Percentiles rank a stretch among this genome's conserved stretches.
Evolutionary conservation across 2,888 invertebrate species (phyloP).

Genomic region (Ditula angustiorana): DNA sequence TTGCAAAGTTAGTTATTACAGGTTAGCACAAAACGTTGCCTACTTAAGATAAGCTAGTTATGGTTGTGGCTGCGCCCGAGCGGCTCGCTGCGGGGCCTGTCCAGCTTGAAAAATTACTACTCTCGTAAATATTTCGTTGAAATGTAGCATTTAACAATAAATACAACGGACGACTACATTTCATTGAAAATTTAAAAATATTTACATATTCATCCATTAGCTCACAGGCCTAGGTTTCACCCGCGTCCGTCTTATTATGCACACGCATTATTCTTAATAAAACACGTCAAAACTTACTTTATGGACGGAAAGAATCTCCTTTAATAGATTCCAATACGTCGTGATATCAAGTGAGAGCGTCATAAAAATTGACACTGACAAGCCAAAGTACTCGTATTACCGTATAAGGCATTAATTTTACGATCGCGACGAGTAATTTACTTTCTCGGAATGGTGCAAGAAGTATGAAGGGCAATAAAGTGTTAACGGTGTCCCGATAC

Average conservation of each 20-base stretch:
- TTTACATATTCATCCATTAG: slow-evolving; percentile 44
- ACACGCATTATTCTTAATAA: slow-evolving; percentile 38
- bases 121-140: slow-evolving; percentile 77
- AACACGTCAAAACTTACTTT: slow-evolving; percentile 41
- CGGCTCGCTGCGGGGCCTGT: slow-evolving; percentile 65
- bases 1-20: slow-evolving; percentile 50
- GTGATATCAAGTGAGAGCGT: slow-evolving; percentile 70
- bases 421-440: slow-evolving; percentile 77
- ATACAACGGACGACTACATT: slow-evolving; percentile 52
- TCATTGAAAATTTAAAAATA: slow-evolving; percentile 47
- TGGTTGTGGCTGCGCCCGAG: too few relatives aligned
- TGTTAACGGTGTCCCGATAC: slow-evolving; percentile 69
- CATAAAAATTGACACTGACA: slow-evolving; percentile 80
- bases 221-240: slow-evolving; percentile 7
- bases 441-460: slow-evolving; percentile 78
- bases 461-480: slow-evolving; percentile 77
- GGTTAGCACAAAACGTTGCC: slow-evolving; percentile 37
- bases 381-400: slow-evolving; percentile 74
- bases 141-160: slow-evolving; percentile 76
- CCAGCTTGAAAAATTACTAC: slow-evolving; percentile 72
- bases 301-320: slow-evolving; percentile 44
- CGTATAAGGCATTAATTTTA: slow-evolving; percentile 79
- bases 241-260: slow-evolving; percentile 14
- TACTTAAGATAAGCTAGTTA: slow-evolving; percentile 47
- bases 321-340: slow-evolving; percentile 50